Base-by-base conservation (phyloP, 2,797 vertebrate genomes). In the Columba guinea region DNA sequence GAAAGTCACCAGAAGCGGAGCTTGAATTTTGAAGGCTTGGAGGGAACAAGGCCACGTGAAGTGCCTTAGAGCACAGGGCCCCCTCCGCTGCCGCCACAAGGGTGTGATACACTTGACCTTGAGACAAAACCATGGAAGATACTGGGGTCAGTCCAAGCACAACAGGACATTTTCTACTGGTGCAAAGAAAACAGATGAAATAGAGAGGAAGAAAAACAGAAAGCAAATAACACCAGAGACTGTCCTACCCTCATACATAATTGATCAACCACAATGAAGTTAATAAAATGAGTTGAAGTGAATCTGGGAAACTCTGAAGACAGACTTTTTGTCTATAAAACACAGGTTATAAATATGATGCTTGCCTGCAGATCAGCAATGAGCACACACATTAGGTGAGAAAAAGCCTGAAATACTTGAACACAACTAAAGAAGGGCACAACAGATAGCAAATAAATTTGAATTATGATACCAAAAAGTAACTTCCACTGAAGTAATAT, bases 351-450 rank as follows among this genome's bases (percentile, higher is more conserved):
- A 24, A 73, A 49, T 10, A 41, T 3, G 2, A 10, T 5, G 27
- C 28, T 59, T 4, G 11, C 19, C 46, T 52, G 15, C 56, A 51
- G 28, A 62, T 8, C 58, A 26, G n/a, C 15, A 60, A 26, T 3
- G 0, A 32, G 22, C 6, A 21, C 3, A 3, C 0, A 4, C 15
- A 16, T 24, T 9, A n/a, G 13, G 19, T 14, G 24, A 52, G 51
- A 32, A 51, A 69, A 62, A 58, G 21, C 18, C 77, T 20, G 20
- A 35, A 84, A 60, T 9, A 19, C 6, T 15, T 28, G 13, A 67
- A 48, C 4, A 7, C 23, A 63, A 24, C 13, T 48, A 46, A 73
- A 87, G 28, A 19, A 79, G 6, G 11, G 24, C 27, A 55, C 26
- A 64, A 64, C 4, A n/a, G 35, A 56, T 3, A 44, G 26, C 12